Conservation (phyloP, 2,797 vertebrate genomes). For the Myotis planiceps region DNA sequence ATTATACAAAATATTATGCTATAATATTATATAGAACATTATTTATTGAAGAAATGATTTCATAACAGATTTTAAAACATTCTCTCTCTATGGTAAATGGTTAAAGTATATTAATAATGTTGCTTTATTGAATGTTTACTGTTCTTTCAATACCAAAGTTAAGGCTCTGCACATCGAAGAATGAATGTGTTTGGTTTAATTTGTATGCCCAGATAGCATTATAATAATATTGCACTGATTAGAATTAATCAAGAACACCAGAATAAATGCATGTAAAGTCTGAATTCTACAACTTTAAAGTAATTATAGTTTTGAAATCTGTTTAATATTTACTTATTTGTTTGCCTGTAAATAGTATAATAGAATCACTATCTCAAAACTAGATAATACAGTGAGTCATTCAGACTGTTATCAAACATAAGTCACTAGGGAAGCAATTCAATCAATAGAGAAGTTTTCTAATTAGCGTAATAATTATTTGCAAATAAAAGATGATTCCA, state of each 20-base stretch:
- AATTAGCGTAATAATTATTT: slow-evolving; percentile 78
- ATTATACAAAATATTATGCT: not conserved
- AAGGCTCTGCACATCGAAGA: not conserved
- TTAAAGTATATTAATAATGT: slow-evolving; percentile 8
- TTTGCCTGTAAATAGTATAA: slow-evolving; percentile 61
- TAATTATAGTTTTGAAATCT: slow-evolving; percentile 63
- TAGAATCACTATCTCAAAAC: slow-evolving; percentile 64
- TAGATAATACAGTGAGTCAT: slow-evolving; percentile 47
- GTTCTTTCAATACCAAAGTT: slow-evolving; percentile 38
- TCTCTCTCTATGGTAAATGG: not conserved
- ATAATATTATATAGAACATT: not conserved
- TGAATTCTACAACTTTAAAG: slow-evolving; percentile 57
- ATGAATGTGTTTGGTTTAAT: slow-evolving; percentile 10
- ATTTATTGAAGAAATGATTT: slow-evolving; percentile 52
- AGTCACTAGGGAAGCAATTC: slow-evolving; percentile 56
- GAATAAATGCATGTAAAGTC: slow-evolving; percentile 23
- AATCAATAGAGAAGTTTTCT: slow-evolving; percentile 66
- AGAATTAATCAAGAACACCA: slow-evolving; percentile 55
- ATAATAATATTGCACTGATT: slow-evolving; percentile 1
- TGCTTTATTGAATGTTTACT: not conserved
- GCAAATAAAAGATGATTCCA: slow-evolving; percentile 69
- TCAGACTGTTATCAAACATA: slow-evolving; percentile 61
- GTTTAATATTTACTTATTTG: slow-evolving; percentile 58
- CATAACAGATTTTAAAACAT: slow-evolving; percentile 36
- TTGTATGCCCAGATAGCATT: not conserved